Conservation (phyloP, 2,113 vertebrate genomes). For the Aplodontia rufa region DNA sequence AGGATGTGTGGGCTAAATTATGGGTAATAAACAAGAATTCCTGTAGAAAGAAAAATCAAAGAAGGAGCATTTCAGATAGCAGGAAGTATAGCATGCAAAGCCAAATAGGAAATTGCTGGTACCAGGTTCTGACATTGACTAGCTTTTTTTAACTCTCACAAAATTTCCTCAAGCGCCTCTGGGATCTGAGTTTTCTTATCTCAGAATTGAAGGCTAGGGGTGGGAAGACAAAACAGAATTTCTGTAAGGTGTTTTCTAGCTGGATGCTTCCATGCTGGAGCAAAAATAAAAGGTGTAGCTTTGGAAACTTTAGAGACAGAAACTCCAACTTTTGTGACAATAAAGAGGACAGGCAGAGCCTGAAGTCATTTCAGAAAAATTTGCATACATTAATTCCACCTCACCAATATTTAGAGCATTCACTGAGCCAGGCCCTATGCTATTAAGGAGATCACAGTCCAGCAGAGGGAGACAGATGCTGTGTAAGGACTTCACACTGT, state of each 20-base stretch:
- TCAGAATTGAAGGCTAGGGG: neutral
- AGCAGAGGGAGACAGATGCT: neutral
- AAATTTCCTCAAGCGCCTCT: neutral
- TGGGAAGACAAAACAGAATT: neutral
- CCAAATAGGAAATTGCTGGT: neutral
- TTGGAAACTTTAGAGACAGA: conserved; percentile 2
- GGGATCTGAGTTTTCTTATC: neutral
- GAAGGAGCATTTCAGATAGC: neutral
- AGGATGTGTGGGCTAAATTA: neutral
- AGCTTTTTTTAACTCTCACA: neutral
- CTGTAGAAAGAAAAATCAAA: neutral
- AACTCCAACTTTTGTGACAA: neutral
- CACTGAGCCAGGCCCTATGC: neutral
- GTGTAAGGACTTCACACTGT: neutral
- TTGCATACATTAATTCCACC: neutral
- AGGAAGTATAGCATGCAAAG: neutral
- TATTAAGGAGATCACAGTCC: neutral
- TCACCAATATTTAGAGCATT: neutral
- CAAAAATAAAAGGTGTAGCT: neutral
- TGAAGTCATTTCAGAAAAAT: neutral
- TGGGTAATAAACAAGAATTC: neutral
- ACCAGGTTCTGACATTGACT: neutral
- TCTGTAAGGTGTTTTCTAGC: neutral
- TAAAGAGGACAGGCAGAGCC: neutral
- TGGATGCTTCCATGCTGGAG: neutral